phyloP scores from a whole-genome alignment of 2,888 invertebrate species.

The Caradrina clavipalpis region DNA sequence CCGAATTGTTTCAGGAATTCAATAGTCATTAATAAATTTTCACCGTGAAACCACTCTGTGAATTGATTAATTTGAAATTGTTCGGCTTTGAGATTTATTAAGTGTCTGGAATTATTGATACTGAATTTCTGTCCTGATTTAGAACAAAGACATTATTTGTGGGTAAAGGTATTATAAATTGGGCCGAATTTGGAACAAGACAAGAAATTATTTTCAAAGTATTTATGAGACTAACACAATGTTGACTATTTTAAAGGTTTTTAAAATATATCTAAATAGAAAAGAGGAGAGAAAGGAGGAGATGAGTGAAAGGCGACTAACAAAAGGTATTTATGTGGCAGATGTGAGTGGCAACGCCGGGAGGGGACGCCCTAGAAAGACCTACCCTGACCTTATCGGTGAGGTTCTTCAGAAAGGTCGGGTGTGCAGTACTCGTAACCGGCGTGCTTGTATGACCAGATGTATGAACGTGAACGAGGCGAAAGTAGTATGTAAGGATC shows the following conservation, averaged over 20 bases:
- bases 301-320: too few species aligned
- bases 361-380: too few species aligned
- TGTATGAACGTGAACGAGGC: too few species aligned
- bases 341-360: too few species aligned
- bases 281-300: background rate
- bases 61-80: conserved; percentile 57
- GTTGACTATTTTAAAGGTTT: background rate
- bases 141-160: conserved; percentile 15
- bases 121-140: conserved; percentile 30
- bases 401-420: too few species aligned
- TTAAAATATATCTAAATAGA: too few species aligned
- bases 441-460: too few species aligned
- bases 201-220: background rate
- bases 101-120: conserved; percentile 51
- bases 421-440: too few species aligned
- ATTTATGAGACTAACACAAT: background rate
- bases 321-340: too few species aligned
- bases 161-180: conserved; percentile 9
- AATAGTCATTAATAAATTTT: conserved; percentile 58
- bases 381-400: too few species aligned
- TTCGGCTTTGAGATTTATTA: conserved; percentile 49
- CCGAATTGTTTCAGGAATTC: conserved; percentile 44
- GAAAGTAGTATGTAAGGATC: too few species aligned
- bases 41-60: conserved; percentile 45
- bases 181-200: background rate